phyloP scores from a whole-genome alignment of 2,888 invertebrate genomes.

The Dasypolia templi region DNA sequence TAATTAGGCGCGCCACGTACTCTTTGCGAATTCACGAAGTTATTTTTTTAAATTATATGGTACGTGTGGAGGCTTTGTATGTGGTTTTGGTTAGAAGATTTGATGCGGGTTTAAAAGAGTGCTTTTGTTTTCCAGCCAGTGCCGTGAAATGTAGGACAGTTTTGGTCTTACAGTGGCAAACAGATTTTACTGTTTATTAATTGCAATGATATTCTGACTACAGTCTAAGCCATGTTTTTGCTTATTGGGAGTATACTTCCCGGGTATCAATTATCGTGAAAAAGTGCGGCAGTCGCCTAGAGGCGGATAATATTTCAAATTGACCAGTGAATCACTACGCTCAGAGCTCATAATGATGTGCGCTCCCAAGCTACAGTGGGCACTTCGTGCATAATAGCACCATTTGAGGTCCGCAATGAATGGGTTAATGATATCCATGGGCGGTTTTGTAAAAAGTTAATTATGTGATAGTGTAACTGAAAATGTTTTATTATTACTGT shows the following conservation, averaged over 20 bases:
- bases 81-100: conserved; percentile 38
- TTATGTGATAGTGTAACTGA: conserved; percentile 34
- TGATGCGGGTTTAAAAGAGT: conserved; percentile 14
- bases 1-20: conserved; percentile 55
- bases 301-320: conserved; percentile 35
- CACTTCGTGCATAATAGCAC: conserved; percentile 40
- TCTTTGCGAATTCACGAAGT: conserved; percentile 49
- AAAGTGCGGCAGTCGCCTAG: neutral
- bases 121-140: neutral
- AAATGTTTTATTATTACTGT: conserved; percentile 25
- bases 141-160: neutral
- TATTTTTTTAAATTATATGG: conserved; percentile 40
- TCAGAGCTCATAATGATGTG: conserved; percentile 37
- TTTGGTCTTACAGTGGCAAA: conserved; percentile 8
- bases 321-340: conserved; percentile 20
- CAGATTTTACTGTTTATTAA: neutral
- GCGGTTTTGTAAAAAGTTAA: conserved; percentile 37
- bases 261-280: conserved; percentile 3
- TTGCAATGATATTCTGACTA: neutral
- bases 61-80: conserved; percentile 16
- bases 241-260: neutral
- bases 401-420: conserved; percentile 32
- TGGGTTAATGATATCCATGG: conserved; percentile 20
- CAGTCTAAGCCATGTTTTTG: neutral
- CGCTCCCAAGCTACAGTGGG: conserved; percentile 20